Evolutionary conservation across 1,140 invertebrate genomes (phyloP), one percentile per base, ranked within the genome.

Genomic region (Phortica variegata): DNA sequence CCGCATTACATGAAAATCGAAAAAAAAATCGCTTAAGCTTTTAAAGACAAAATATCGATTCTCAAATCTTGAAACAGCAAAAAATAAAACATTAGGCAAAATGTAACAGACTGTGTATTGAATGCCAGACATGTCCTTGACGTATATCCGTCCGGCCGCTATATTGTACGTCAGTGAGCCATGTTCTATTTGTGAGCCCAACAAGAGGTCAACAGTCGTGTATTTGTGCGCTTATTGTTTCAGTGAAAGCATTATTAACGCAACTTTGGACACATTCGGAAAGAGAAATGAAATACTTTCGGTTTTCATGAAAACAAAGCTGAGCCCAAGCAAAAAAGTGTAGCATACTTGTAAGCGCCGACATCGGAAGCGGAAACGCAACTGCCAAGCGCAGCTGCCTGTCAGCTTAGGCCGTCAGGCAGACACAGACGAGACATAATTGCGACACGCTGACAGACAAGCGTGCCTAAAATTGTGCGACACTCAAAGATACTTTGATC

Each of bases 371-470:
- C 36, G 41, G 47, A 29, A 58, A 47, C 41, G 43, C 49, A 60
- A 61, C 65, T 70, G 66, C 60, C 66, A 70, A 58, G 52, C 62
- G 63, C 66, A 71, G 71, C 66, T 71, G 66, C 47, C n/a, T 71
- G 66, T 70, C 61, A 56, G 66, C 60, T 71, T 70, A 71, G 45
- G 10, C 31, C 17, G 45, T 39, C 43, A 48, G 44, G 19, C 13
- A n/a, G 23, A 12, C 37, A 52, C 42, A 53, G 56, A 9, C 54
- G 46, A 20, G 36, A 37, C 20, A 46, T 18, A 52, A 26, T 6
- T 10, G 23, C 23, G 5, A 26, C 5, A 26, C 23, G 23, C 10
- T 26, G 23, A 26, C 23, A 19, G 54, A 57, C 58, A 65, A 46
- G 49, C 63, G 43, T 54, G 38, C 15, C 49, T 40, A 62, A 65